These are phyloP conservation scores for Neoascia interrupta DNA, from an alignment of 2,888 invertebrate species.

Conservation along the genomic window DNA sequence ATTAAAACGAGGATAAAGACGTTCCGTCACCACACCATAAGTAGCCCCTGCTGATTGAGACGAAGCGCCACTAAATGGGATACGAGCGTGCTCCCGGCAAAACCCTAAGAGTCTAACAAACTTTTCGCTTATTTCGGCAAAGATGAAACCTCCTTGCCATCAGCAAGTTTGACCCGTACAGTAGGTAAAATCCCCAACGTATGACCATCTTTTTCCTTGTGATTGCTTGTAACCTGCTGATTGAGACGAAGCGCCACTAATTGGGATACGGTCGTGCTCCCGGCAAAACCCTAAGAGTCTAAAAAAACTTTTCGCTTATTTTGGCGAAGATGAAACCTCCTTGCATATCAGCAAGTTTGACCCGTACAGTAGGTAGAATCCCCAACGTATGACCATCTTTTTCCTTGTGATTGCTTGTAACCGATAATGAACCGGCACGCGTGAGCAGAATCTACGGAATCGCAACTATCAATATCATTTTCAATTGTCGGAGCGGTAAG, in stretches of 20 bases:
- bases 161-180: background rate
- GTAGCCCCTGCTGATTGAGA: slow-evolving; percentile 8
- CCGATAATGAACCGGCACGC: background rate
- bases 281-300: slow-evolving; percentile 1
- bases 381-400: background rate
- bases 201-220: background rate
- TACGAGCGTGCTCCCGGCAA: slow-evolving; percentile 2
- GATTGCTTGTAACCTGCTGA: background rate
- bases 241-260: background rate
- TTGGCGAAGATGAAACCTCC: background rate
- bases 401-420: background rate
- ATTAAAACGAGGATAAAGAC: background rate
- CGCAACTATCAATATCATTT: too few species aligned
- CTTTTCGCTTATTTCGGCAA: background rate
- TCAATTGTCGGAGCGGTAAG: background rate
- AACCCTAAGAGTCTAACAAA: background rate
- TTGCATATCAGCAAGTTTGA: background rate
- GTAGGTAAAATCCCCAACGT: slow-evolving; percentile 7
- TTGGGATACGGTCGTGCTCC: background rate
- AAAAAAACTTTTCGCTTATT: background rate
- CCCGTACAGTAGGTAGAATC: slow-evolving; percentile 8
- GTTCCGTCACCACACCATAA: background rate
- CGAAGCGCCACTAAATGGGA: background rate
- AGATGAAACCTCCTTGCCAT: background rate
- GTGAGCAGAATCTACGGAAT: background rate